Evolutionary conservation across 2,888 invertebrate species (phyloP), one percentile per base, ranked within the genome.

Genomic region (Hyposoter dolosus): DNA sequence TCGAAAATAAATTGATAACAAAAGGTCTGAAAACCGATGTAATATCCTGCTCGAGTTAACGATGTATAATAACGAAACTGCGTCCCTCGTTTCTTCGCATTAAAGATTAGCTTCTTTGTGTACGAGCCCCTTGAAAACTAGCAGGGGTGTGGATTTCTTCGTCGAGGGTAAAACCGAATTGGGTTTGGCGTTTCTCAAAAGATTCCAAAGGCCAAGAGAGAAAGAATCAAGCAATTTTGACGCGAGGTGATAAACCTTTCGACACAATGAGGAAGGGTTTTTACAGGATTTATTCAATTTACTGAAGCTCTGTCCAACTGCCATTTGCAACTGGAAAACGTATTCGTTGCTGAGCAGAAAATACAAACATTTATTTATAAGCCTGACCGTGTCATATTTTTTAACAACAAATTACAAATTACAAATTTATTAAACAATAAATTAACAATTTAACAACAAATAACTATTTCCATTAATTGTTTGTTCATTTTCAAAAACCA

Each of bases 51-150:
- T 19, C 15, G 23, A 28, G 23, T 68, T 28, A 68, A 68, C 12
- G 68, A 45, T 45, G 56, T 23, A 56, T 56, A 56, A 56, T 56
- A 56, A 56, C 56, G 4, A 56, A 68, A 45, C 45, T 23, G 15
- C 15, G 12, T 45, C 43, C 45, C 6, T 28, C 45, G 6, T 45
- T 45, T 5, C 45, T 28, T 9, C 23, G 23, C 23, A 15, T 45
- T 23, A 28, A 68, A 17, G 19, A 68, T 45, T 45, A 23, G 9
- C 56, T 56, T 45, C 68, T 68, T 68, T 68, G 45, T 23, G 23
- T 15, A 45, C 35, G 40, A 66, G 40, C 66, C 66, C 68, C 68
- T 23, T 35, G 68, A 23, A 68, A 45, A 43, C 15, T 23, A 45
- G 23, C 45, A 45, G 23, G 68, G 45, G 45, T 45, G 43, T 68